Percentiles rank a stretch among this genome's conserved stretches.
These are phyloP conservation scores for Merops nubicus DNA, from an alignment of 2,113 vertebrate species.

Conservation along the genomic window DNA sequence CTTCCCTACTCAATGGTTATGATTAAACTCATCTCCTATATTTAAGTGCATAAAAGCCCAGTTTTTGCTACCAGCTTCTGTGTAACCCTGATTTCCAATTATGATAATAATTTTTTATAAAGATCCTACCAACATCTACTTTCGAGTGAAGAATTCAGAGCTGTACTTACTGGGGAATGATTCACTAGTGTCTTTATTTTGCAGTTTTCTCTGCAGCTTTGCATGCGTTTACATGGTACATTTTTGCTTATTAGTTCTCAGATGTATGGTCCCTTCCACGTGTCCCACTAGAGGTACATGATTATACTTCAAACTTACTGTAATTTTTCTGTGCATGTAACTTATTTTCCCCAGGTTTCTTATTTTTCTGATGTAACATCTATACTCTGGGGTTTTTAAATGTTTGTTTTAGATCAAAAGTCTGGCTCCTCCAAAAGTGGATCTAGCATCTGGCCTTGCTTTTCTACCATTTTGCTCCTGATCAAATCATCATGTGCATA, in stretches of 20 bases:
- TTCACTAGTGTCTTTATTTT: background rate
- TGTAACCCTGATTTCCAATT: background rate
- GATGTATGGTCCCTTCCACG: background rate
- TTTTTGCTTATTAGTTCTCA: background rate
- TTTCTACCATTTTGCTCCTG: background rate
- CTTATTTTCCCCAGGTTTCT: background rate
- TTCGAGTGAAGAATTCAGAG: background rate
- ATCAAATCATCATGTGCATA: background rate
- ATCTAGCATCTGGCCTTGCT: conserved; percentile 24
- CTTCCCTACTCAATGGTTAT: background rate
- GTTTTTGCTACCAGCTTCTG: background rate
- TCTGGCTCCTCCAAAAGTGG: background rate
- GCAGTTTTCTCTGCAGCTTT: background rate
- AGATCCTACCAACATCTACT: background rate
- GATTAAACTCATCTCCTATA: background rate
- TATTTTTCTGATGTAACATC: background rate
- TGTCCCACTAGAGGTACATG: background rate
- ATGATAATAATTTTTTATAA: background rate
- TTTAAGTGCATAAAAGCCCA: background rate
- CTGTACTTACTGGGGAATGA: background rate
- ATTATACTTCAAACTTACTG: background rate
- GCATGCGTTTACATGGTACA: background rate
- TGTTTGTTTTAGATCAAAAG: background rate
- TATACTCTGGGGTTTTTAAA: background rate
- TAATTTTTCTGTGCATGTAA: background rate